Base-by-base conservation (phyloP, 2,888 invertebrate species). In the Panorpa germanica region DNA sequence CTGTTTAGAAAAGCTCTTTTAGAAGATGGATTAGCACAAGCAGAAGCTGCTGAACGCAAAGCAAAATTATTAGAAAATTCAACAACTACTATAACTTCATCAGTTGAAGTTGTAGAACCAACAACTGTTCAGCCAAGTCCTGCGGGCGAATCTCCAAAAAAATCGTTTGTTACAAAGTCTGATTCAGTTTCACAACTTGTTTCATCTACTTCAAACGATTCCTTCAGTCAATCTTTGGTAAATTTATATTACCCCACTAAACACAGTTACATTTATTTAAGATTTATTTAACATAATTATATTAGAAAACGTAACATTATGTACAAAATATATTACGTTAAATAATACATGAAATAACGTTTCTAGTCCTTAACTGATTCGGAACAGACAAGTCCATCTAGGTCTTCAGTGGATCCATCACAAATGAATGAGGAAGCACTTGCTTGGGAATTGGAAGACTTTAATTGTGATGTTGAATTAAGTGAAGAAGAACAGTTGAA, bases 1-100 rank as follows among this genome's bases (percentile, higher is more conserved):
- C 61, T 81, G 43, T 85, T 80, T 57, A 73, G 76, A 45, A 72
- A 80, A 45, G 76, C 80, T n/a, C 53, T 78, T 26, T 53, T 81
- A 3, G 71, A 78, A 44, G 70, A 77, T 49, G 68, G 74, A 3
- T 59, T 81, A 41, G 74, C 75, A 5, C 66, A 74, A 17, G 64
- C 69, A 35, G 60, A 73, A 28, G 66, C 68, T 23, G 42, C 44
- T 45, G 42, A 65, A 49, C 52, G 63, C 46, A 37, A 54, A 49
- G 41, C 45, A 52, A 41, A 48, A 54, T 23, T 53, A 17, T 37
- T 37, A 27, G 8, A 32, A 5, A 21, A 34, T 11, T 36, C 34
- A 15, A 34, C 25, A 8, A n/a, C n/a, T n/a, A n/a, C n/a, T n/a
- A n/a, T n/a, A n/a, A n/a, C n/a, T n/a, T n/a, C n/a, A n/a, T n/a